phyloP scores from a whole-genome alignment of 1,140 invertebrate genomes.

The Drosophila equinoxialis region DNA sequence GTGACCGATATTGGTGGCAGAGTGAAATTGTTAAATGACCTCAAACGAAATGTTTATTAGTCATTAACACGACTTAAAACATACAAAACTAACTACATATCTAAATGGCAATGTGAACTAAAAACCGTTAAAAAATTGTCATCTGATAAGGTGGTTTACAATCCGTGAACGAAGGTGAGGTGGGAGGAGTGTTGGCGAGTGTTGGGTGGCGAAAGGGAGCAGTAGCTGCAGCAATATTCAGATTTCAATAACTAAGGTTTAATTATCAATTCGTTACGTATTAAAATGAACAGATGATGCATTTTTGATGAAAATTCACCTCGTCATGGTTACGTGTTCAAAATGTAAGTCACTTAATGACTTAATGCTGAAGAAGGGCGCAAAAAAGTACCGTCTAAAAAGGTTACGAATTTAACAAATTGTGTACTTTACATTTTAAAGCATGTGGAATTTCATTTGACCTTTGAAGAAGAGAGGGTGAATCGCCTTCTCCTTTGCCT shows the following conservation, averaged over 20 bases:
- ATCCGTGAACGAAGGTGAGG: background rate
- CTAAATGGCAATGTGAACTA: background rate
- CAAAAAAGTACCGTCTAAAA: constrained; percentile 43
- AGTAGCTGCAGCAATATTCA: background rate
- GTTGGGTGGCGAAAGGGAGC: background rate
- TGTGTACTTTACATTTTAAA: constrained; percentile 40
- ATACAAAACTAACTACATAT: background rate
- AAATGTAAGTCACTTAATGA: constrained; percentile 11
- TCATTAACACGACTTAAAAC: background rate
- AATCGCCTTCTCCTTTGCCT: background rate
- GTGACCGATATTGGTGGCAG: constrained; percentile 46
- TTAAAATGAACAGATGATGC: constrained; percentile 4
- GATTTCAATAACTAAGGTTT: background rate
- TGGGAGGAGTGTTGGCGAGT: background rate
- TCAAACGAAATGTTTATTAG: constrained; percentile 15
- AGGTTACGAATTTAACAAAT: constrained; percentile 25
- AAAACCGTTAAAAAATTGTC: constrained; percentile 2
- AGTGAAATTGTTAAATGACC: constrained; percentile 18
- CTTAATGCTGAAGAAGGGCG: background rate
- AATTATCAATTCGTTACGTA: constrained; percentile 7
- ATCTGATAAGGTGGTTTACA: constrained; percentile 1
- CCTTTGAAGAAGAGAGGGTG: background rate
- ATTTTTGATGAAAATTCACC: constrained; percentile 3
- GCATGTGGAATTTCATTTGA: constrained; percentile 34
- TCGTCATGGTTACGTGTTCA: constrained; percentile 2